Base-by-base conservation (phyloP, 2,888 invertebrate genomes). In the Alloscopus bannaensis region DNA sequence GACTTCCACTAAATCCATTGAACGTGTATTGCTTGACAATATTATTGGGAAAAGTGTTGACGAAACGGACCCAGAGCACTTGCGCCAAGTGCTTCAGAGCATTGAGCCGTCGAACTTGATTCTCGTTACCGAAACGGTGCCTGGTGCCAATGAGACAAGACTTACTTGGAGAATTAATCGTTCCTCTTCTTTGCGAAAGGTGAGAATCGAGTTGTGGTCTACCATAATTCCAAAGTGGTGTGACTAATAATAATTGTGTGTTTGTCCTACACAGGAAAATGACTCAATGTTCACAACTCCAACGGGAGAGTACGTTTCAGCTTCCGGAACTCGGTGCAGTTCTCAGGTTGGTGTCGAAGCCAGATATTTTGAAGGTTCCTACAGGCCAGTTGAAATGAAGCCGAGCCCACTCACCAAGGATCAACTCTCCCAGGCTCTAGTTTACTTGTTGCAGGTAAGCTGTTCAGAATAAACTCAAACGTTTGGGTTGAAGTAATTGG, bases 381-480 rank as follows among this genome's bases (percentile, higher is more conserved):
- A 2, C 28, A 65, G 28, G 47, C 28, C 24, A 3, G n/a, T 26
- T 8, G 65, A 65, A 3, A 24, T 45, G 2, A 65, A 65, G 28
- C 82, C 86, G 22, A 87, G 87, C 26, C 88, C 88, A 2, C 87
- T 89, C 31, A 89, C 88, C 4, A 87, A 87, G 76, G 88, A 88
- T 73, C 89, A 89, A 83, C 85, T 89, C 36, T 88, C 88, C 68
- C 89, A 89, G 84, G 88, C 89, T 16, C 86, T 89, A 71, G 80
- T 88, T 22, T 87, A 89, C 81, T 87, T 89, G 26, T 79, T 88
- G 4, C 87, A 87, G 86, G 88, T 88, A n/a, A 31, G 31, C 0
- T 50, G 16, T 18, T 52, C 36, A 55, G n/a, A 36, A 36, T 36
- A 36, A 13, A 36, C 36, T 36, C 8, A 13, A 40, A 40, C 40